Percentiles rank a stretch among this genome's conserved stretches.
Conservation (phyloP, 2,797 vertebrate species). For the Octomys mimax region DNA sequence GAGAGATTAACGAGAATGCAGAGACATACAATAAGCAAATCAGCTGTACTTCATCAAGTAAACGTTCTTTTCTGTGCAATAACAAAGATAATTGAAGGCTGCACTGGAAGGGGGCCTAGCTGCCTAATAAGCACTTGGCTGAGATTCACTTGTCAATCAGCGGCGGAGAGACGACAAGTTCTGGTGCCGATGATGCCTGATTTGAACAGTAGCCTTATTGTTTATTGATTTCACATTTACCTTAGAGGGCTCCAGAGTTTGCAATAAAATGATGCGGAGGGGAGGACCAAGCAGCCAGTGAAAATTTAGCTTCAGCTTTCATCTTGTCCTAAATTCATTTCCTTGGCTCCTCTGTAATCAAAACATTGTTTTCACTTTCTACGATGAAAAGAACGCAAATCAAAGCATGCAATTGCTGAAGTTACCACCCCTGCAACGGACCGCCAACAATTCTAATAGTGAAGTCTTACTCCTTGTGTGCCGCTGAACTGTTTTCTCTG, state of each 20-base stretch:
- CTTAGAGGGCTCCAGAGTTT: conserved; percentile 12
- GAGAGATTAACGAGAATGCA: conserved; percentile 68
- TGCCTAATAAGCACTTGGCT: conserved; percentile 75
- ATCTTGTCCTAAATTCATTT: conserved; percentile 17
- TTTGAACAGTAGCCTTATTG: conserved; percentile 67
- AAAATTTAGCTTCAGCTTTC: conserved; percentile 55
- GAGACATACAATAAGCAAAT: conserved; percentile 78
- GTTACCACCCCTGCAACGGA: background rate
- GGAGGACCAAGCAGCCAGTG: background rate
- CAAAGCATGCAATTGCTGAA: conserved; percentile 3
- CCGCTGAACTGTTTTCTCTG: background rate
- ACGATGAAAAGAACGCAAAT: conserved; percentile 36
- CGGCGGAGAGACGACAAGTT: conserved; percentile 63
- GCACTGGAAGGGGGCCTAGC: conserved; percentile 66
- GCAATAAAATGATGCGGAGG: background rate
- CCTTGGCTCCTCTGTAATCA: conserved; percentile 40
- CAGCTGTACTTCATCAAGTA: conserved; percentile 78
- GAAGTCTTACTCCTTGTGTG: background rate
- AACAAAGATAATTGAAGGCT: conserved; percentile 80
- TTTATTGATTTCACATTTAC: conserved; percentile 78
- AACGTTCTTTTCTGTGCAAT: conserved; percentile 70
- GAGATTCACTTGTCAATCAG: conserved; percentile 76
- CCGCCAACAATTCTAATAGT: background rate
- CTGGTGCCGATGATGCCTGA: conserved; percentile 59
- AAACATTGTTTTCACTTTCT: conserved; percentile 38